Percentiles rank a stretch among this genome's conserved stretches.
These are phyloP conservation scores for Clarias macrocephalus DNA, from an alignment of 2,113 vertebrate genomes.

Conservation along the genomic window DNA sequence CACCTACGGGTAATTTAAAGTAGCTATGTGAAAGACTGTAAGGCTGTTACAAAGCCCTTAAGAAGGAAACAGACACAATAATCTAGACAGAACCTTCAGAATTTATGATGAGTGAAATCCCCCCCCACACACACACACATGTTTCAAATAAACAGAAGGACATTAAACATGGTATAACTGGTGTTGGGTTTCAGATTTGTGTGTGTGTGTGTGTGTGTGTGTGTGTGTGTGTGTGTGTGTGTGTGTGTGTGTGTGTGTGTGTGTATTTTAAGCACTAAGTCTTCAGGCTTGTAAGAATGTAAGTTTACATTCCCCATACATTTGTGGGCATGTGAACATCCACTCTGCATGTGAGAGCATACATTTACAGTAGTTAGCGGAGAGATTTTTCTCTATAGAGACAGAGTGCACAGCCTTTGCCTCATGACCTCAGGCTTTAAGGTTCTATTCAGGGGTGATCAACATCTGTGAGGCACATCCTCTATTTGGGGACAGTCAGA, in stretches of 20 bases:
- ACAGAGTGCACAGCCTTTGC: neutral
- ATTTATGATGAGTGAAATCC: slow-evolving; percentile 6
- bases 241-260: slow-evolving; percentile 7
- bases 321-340: neutral
- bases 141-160: neutral
- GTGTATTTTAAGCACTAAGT: neutral
- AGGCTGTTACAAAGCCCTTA: neutral
- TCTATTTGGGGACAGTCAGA: neutral
- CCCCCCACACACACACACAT: neutral
- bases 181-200: neutral
- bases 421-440: neutral
- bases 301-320: neutral
- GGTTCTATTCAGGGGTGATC: neutral
- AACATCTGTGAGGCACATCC: neutral
- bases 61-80: slow-evolving; percentile 10
- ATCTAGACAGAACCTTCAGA: neutral
- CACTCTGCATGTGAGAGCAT: neutral
- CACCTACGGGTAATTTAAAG: neutral
- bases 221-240: neutral
- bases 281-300: neutral
- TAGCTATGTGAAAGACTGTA: neutral
- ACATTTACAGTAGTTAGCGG: neutral
- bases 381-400: neutral
- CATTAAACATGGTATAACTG: too few species aligned
- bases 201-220: neutral